phyloP scores from a whole-genome alignment of 2,888 invertebrate species.

The Lithophane socia region DNA sequence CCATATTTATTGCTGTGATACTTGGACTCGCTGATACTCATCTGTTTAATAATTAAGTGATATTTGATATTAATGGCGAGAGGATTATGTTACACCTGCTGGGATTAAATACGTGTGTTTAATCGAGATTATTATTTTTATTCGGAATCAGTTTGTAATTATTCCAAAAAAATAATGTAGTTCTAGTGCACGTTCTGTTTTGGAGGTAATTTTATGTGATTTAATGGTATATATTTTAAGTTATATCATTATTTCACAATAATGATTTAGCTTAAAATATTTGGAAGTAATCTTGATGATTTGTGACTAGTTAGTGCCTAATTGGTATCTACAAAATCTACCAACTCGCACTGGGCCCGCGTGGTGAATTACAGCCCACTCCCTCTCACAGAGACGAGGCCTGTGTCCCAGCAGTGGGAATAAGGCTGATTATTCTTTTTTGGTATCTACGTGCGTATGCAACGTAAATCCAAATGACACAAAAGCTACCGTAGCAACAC shows the following conservation, averaged over 20 bases:
- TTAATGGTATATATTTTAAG: neutral
- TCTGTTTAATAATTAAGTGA: constrained; percentile 64
- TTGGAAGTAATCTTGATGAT: neutral
- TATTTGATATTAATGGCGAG: constrained; percentile 63
- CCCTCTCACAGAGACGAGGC: too few species aligned
- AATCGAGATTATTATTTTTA: constrained; percentile 24
- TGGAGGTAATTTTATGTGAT: neutral
- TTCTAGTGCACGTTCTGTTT: neutral
- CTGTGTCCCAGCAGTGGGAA: too few species aligned
- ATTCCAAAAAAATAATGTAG: neutral
- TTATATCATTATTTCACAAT: too few species aligned
- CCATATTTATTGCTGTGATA: constrained; percentile 53
- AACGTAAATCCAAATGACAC: neutral
- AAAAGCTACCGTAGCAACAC: neutral
- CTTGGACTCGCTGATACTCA: constrained; percentile 40
- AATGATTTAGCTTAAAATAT: neutral
- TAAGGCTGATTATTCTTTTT: too few species aligned
- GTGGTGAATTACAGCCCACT: too few species aligned
- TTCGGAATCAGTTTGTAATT: constrained; percentile 1
- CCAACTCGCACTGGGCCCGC: too few species aligned
- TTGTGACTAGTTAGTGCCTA: neutral
- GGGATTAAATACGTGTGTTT: constrained; percentile 39
- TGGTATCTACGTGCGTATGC: neutral
- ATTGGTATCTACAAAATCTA: neutral
- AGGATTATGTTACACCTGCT: constrained; percentile 48